A percentile compares a stretch with the other conserved stretches of the same genome.
Evolutionary conservation across 2,888 invertebrate genomes (phyloP).

Genomic region (Drosophila birchii): DNA sequence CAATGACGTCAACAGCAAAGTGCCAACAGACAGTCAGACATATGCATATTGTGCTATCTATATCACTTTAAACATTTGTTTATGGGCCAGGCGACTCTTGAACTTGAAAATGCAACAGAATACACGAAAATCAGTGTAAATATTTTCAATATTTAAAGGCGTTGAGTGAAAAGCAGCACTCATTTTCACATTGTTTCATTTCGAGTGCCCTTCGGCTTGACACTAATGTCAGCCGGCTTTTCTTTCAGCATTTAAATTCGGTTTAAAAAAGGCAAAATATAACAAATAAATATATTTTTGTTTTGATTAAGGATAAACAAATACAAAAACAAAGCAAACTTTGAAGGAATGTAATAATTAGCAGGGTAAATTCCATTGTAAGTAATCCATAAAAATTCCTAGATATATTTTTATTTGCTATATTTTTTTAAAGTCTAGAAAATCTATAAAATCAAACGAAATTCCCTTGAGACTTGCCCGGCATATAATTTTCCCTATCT

Average conservation of each 20-base stretch:
- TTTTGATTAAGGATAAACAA: neutral
- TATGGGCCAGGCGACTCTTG: constrained; percentile 60
- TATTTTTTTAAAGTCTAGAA: neutral
- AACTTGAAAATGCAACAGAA: constrained; percentile 66
- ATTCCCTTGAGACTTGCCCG: constrained; percentile 19
- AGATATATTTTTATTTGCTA: neutral
- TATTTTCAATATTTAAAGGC: constrained; percentile 15
- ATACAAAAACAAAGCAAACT: neutral
- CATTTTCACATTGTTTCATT: constrained; percentile 8
- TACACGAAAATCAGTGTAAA: constrained; percentile 2
- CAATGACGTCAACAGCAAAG: constrained; percentile 64
- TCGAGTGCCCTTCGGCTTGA: constrained; percentile 8
- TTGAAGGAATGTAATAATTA: neutral
- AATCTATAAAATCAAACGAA: neutral
- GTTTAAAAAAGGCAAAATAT: neutral
- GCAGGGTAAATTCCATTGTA: neutral
- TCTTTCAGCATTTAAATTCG: neutral
- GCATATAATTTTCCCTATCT: constrained; percentile 15
- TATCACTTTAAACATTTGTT: constrained; percentile 50
- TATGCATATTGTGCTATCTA: constrained; percentile 40
- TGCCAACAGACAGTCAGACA: constrained; percentile 42
- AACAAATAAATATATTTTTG: neutral
- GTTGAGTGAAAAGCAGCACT: constrained; percentile 28
- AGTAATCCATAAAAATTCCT: neutral
- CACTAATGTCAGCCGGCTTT: neutral